Evolutionary conservation across 2,797 vertebrate genomes (phyloP), one percentile per base, ranked within the genome.

Genomic region (Psittacula derbiana): DNA sequence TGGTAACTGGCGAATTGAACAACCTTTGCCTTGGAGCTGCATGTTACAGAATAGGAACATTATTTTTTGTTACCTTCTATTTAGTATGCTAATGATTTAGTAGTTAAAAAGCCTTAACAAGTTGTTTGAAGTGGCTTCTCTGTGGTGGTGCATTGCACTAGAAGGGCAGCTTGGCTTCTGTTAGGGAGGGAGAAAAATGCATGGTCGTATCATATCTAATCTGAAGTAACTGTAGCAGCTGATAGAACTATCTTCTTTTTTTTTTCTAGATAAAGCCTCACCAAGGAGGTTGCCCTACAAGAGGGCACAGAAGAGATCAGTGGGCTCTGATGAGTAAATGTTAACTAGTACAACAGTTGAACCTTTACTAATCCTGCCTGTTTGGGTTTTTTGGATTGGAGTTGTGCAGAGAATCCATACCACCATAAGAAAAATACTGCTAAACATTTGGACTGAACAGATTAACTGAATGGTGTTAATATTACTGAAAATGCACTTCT

Each of bases 301-400:
- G 96, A 98, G 99, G 97, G 99, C 98, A 83, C 99, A 99, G 98
- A 99, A 99, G 95, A 98, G 99, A 97, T 98, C 99, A 10, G 99
- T 98, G 75, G 99, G 99, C 97, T 99, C 99, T 23, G 99, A 99
- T 97, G 99, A 99, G 98, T 99, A 98, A 99, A 97, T 96, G 90
- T 96, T 94, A 90, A 93, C 95, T 94, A 96, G 94, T 96, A 73
- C 97, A 96, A 82, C 97, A 95, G 43, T 96, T 96, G 94, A 95
- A 95, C 97, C 96, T 97, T 97, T 97, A 93, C 97, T 97, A 97
- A 97, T 97, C 97, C 97, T 95, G 96, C 97, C 97, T 97, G 96
- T 90, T 95, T 70, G 89, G 79, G 57, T 95, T 93, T 95, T 95
- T 96, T 97, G 95, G 95, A 96, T 94, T 96, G 97, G 92, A 95